A percentile compares a stretch with the other conserved stretches of the same genome.
Conservation (phyloP, 2,797 vertebrate species). For the Muscicapa striata region DNA sequence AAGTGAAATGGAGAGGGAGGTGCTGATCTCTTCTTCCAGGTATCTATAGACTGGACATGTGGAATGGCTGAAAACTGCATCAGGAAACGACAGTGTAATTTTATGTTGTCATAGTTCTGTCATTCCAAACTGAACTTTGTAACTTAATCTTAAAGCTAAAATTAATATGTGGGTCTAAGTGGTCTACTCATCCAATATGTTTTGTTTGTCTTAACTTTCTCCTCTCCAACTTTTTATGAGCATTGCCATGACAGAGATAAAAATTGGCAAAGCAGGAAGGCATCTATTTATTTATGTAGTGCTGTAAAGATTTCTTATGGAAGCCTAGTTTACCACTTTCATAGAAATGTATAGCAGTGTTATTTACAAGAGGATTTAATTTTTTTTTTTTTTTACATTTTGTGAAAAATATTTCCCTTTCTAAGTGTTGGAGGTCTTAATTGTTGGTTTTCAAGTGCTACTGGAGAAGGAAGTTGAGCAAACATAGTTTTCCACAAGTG, state of each 20-base stretch:
- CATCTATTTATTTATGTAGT: background rate
- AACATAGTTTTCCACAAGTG: slow-evolving; percentile 30
- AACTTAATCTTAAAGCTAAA: background rate
- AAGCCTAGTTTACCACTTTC: background rate
- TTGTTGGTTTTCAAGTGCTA: background rate
- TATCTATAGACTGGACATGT: background rate
- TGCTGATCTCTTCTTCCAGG: background rate
- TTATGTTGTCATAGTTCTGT: background rate
- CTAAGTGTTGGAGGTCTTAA: background rate
- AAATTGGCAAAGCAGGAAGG: background rate
- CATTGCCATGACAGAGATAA: background rate
- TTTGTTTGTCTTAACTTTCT: background rate
- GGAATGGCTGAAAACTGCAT: background rate
- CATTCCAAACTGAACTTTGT: background rate
- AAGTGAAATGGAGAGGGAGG: background rate
- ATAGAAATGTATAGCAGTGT: background rate
- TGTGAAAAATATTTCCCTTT: background rate
- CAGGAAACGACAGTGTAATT: background rate
- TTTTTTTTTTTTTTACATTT: background rate
- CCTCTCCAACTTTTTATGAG: background rate
- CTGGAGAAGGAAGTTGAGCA: slow-evolving; percentile 15
- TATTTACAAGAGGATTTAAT: background rate
- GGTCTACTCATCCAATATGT: background rate
- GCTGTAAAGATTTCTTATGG: background rate
- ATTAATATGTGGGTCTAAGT: background rate